phyloP scores from a whole-genome alignment of 1,140 invertebrate species.

The Listronotus bonariensis region DNA sequence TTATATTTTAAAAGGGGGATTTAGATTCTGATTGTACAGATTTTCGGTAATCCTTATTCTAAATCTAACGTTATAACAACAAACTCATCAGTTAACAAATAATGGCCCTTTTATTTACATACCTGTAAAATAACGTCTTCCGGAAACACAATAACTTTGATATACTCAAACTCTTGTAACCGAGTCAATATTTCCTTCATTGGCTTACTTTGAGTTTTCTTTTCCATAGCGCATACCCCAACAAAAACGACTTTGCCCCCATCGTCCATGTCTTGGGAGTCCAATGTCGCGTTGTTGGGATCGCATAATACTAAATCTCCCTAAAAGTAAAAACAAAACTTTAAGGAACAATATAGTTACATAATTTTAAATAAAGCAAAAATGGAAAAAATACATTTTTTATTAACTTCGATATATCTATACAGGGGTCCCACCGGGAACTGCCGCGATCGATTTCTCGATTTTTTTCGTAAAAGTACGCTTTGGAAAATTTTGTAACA shows the following conservation, averaged over 20 bases:
- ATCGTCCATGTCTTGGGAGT: conserved; percentile 56
- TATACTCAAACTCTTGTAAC: conserved; percentile 94
- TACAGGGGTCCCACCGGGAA: too few relatives aligned
- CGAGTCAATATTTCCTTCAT: conserved; percentile 97
- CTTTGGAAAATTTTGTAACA: too few relatives aligned
- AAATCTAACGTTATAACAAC: too few relatives aligned
- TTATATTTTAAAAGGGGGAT: too few relatives aligned
- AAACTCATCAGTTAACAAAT: too few relatives aligned
- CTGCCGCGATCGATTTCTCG: too few relatives aligned
- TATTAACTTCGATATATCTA: too few relatives aligned
- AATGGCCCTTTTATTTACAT: neutral
- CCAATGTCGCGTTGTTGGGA: conserved; percentile 64
- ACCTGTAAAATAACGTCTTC: conserved; percentile 94
- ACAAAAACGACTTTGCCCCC: conserved; percentile 87
- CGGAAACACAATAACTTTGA: conserved; percentile 89
- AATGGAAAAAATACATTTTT: too few relatives aligned
- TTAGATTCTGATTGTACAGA: too few relatives aligned
- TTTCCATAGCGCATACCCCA: conserved; percentile 97
- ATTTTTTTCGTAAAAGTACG: too few relatives aligned
- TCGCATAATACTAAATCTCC: conserved; percentile 74
- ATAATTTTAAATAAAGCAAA: too few relatives aligned
- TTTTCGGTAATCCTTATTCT: too few relatives aligned
- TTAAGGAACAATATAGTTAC: conserved; percentile 4
- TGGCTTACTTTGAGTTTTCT: conserved; percentile 97
- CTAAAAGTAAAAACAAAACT: conserved; percentile 54